A percentile compares a stretch with the other conserved stretches of the same genome.
Conservation (phyloP, 2,113 vertebrate genomes). For the Polyodon spathula region DNA sequence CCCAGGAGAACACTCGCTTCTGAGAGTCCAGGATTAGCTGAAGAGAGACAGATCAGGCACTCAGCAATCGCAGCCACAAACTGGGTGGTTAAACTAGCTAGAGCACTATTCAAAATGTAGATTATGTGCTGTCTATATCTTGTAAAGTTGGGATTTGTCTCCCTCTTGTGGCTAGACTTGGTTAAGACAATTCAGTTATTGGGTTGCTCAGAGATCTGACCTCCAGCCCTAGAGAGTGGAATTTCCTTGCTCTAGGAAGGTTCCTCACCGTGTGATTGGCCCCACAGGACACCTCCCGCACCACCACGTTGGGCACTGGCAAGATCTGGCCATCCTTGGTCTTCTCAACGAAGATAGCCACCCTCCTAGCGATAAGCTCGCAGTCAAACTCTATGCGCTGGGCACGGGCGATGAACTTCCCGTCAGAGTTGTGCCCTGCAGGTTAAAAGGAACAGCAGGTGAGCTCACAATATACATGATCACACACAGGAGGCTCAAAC, state of each 20-base stretch:
- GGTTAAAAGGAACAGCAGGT: not conserved
- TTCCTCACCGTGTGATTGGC: constrained; percentile 85
- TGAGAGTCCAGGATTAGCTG: constrained; percentile 89
- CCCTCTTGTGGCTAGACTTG: no score
- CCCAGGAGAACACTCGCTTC: constrained; percentile 93
- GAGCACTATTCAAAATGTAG: no score
- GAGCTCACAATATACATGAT: not conserved
- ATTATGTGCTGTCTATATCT: no score
- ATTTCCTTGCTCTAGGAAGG: no score
- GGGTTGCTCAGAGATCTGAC: no score
- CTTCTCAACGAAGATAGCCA: constrained; percentile 94
- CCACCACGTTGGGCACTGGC: constrained; percentile 86
- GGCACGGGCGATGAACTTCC: constrained; percentile 90
- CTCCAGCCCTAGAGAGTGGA: no score
- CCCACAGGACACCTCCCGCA: constrained; percentile 82
- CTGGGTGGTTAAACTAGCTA: no score
- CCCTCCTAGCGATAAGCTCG: constrained; percentile 80
- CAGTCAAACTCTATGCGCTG: constrained; percentile 95
- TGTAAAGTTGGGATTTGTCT: no score
- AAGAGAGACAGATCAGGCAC: not conserved
- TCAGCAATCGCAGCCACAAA: no score
- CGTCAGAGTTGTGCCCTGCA: constrained; percentile 88
- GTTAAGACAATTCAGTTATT: no score
- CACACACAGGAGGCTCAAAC: not conserved
- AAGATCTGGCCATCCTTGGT: constrained; percentile 89